Evolutionary conservation across 2,888 invertebrate genomes (phyloP), one percentile per base, ranked within the genome.

Genomic region (Cephalotes varians): DNA sequence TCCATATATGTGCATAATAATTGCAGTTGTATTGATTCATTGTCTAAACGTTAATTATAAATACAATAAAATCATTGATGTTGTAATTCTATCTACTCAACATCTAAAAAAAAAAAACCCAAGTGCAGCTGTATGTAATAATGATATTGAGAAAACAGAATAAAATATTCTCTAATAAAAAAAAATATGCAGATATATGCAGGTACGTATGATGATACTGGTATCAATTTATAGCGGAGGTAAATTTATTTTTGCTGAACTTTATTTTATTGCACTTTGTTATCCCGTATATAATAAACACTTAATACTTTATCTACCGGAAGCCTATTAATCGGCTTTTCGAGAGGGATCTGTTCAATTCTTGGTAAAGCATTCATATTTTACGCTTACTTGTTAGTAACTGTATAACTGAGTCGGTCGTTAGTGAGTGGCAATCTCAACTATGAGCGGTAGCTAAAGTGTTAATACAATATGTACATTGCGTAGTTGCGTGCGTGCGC

Each of bases 41-140:
- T 86, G 85, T 92, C 89, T 89, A 90, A 85, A 88, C 92, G 91
- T 92, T 88, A 87, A 87, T 87, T 77, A 91, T 87, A 90, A 86
- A 87, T 90, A 89, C 76, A 87, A 89, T 88, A 87, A 89, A 90
- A 87, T 86, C 84, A 86, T 87, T 74, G 71, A 80, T 62, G 82
- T 72, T 76, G 58, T 81, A 56, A 56, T 51, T 62, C 65, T 21
- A 56, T 34, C n/a, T n/a, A 10, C 31, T 67, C 69, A 15, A 65
- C 54, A 40, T 56, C 18, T 56, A 4, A 54, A n/a, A n/a, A n/a
- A n/a, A n/a, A n/a, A n/a, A 28, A 25, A 74, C 49, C 31, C 64
- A 31, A 74, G 18, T 58, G 49, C 12, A 37, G 9, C 4, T n/a
- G 15, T 34, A 44, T 34, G 15, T 49, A n/a, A 49, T 21, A 56